These are phyloP conservation scores for Himalopsyche anomala DNA, from an alignment of 2,888 invertebrate genomes.

Conservation along the genomic window DNA sequence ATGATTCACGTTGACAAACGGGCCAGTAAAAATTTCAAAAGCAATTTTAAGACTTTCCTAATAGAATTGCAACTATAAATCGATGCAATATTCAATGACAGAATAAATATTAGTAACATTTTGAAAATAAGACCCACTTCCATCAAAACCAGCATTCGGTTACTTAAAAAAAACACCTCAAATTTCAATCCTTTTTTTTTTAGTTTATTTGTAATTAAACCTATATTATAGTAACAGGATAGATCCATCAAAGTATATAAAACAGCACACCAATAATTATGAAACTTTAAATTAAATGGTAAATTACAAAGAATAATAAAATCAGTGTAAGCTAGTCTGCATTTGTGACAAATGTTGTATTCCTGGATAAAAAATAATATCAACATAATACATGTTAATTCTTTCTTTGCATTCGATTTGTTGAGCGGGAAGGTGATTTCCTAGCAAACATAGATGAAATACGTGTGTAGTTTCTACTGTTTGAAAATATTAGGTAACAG, in stretches of 20 bases:
- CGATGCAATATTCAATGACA: neutral
- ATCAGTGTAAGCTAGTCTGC: too few relatives aligned
- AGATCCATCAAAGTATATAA: neutral
- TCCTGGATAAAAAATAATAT: too few relatives aligned
- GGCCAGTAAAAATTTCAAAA: neutral
- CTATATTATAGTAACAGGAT: neutral
- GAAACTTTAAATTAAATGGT: too few relatives aligned
- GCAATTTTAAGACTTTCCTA: neutral
- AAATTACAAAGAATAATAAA: too few relatives aligned
- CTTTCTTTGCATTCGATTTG: too few relatives aligned
- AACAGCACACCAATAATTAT: neutral
- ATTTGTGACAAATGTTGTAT: too few relatives aligned
- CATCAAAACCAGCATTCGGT: neutral
- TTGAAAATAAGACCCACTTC: neutral
- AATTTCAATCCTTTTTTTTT: neutral
- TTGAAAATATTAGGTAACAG: too few relatives aligned
- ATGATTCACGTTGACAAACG: neutral
- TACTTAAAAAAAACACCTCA: neutral
- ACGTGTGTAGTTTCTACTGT: too few relatives aligned
- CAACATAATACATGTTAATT: too few relatives aligned
- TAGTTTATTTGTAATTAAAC: neutral
- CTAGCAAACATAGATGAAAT: too few relatives aligned
- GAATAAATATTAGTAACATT: neutral
- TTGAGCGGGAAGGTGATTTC: too few relatives aligned
- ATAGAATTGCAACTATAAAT: too few relatives aligned